A percentile compares a stretch with the other conserved stretches of the same genome.
These are phyloP conservation scores for Arizona elegans DNA, from an alignment of 2,113 vertebrate genomes.

Conservation along the genomic window DNA sequence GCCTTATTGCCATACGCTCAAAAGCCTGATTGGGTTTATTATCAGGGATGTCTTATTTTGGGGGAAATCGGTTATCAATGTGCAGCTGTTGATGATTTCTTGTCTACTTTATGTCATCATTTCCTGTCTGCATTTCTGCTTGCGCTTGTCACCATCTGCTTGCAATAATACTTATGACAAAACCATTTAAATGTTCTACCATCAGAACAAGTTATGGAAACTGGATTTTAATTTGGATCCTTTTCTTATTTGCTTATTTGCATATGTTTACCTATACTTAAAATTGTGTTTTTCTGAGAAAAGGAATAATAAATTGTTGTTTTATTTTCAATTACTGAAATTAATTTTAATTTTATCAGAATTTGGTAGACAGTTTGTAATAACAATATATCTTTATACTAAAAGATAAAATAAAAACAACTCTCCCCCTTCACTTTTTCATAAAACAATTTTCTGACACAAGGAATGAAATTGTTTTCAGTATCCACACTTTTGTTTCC, in stretches of 20 bases:
- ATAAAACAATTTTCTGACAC: not conserved
- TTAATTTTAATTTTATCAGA: not conserved
- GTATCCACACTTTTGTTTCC: not conserved
- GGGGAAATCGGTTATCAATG: too few species aligned
- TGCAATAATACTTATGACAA: not conserved
- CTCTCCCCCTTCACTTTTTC: not conserved
- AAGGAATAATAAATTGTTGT: not conserved
- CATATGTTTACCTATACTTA: not conserved
- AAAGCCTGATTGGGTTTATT: too few species aligned
- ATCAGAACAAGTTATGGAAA: not conserved
- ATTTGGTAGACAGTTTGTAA: not conserved
- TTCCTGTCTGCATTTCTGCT: not conserved
- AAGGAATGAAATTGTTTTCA: not conserved
- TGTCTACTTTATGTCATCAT: not conserved
- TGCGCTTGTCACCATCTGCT: not conserved
- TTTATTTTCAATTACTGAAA: not conserved
- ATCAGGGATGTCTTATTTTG: too few species aligned
- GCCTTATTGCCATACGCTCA: too few species aligned
- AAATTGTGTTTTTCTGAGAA: not conserved
- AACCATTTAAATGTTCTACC: not conserved
- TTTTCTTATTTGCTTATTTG: not conserved
- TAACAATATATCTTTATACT: not conserved
- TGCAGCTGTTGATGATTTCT: not conserved
- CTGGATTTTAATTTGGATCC: not conserved
- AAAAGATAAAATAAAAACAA: not conserved